phyloP scores from a whole-genome alignment of 2,113 vertebrate species.

The Xenopus laevis region DNA sequence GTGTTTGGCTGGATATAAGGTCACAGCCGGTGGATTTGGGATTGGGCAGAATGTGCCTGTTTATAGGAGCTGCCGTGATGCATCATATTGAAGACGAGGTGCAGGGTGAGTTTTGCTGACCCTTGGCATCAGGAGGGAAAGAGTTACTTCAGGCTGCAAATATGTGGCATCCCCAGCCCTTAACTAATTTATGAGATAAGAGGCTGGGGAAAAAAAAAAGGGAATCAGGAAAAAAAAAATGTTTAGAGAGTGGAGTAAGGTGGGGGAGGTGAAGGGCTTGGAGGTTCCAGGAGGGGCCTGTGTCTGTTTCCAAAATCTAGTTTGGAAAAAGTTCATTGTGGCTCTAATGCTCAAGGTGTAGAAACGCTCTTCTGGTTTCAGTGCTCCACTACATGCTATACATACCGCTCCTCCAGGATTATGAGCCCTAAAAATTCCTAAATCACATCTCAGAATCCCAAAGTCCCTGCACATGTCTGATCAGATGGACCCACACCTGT shows the following conservation, averaged over 20 bases:
- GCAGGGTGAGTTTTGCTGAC: slow-evolving; percentile 35
- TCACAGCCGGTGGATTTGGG: background rate
- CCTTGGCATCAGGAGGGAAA: slow-evolving; percentile 55
- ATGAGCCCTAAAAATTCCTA: too few relatives aligned
- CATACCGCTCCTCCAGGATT: too few relatives aligned
- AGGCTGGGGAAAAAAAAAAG: slow-evolving; percentile 64
- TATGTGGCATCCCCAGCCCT: slow-evolving; percentile 66
- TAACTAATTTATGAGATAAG: slow-evolving; percentile 71
- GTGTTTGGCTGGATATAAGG: background rate
- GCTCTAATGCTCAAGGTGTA: too few relatives aligned
- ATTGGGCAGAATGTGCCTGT: slow-evolving; percentile 4
- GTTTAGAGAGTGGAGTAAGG: slow-evolving; percentile 55
- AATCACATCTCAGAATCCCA: too few relatives aligned
- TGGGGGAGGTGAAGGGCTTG: slow-evolving; percentile 53
- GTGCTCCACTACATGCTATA: too few relatives aligned
- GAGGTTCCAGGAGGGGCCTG: slow-evolving; percentile 61
- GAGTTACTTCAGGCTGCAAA: slow-evolving; percentile 69
- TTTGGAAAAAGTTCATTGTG: too few relatives aligned
- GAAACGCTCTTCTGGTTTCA: too few relatives aligned
- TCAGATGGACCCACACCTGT: too few relatives aligned
- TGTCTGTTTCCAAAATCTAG: background rate
- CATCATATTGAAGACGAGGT: slow-evolving; percentile 4
- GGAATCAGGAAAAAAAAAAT: slow-evolving; percentile 50
- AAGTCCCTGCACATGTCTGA: too few relatives aligned
- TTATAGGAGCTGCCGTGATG: background rate